Evolutionary conservation across 2,113 vertebrate genomes (phyloP).

Genomic region (Eptesicus fuscus): DNA sequence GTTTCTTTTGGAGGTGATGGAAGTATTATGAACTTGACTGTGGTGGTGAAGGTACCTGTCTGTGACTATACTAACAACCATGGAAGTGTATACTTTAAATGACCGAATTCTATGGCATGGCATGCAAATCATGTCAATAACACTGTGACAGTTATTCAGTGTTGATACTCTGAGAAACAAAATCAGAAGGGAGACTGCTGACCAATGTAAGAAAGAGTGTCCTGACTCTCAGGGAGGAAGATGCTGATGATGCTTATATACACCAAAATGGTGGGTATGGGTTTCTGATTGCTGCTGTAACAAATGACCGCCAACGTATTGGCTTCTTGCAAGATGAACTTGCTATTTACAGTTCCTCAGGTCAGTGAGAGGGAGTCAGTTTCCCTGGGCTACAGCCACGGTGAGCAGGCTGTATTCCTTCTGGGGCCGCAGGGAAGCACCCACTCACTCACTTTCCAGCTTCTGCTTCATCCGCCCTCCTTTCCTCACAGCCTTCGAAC

Average conservation of each 20-base stretch:
- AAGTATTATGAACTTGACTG: not conserved
- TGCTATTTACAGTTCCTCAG: not conserved
- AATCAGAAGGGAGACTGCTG: not conserved
- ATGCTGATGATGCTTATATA: not conserved
- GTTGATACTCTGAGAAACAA: not conserved
- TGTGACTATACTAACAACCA: not conserved
- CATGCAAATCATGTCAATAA: not conserved
- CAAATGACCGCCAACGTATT: not conserved
- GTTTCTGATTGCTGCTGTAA: not conserved
- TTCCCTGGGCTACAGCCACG: not conserved
- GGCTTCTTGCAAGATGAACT: too few relatives aligned
- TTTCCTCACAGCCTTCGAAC: not conserved
- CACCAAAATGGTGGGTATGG: too few relatives aligned
- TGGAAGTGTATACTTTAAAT: not conserved
- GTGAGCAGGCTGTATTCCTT: accelerated
- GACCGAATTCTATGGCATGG: not conserved
- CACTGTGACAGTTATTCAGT: not conserved
- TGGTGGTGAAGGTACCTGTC: not conserved
- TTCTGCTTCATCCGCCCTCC: not conserved
- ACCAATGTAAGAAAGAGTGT: not conserved
- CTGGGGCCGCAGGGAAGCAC: not conserved
- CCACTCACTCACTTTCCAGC: not conserved
- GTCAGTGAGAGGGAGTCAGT: not conserved
- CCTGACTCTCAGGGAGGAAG: not conserved
- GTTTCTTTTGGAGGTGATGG: not conserved